Evolutionary conservation across 37 sponge, comb jelly and placozoan genomes (phyloP), one percentile per base, ranked within the genome.

Genomic region (Hexactinellida sp.): DNA sequence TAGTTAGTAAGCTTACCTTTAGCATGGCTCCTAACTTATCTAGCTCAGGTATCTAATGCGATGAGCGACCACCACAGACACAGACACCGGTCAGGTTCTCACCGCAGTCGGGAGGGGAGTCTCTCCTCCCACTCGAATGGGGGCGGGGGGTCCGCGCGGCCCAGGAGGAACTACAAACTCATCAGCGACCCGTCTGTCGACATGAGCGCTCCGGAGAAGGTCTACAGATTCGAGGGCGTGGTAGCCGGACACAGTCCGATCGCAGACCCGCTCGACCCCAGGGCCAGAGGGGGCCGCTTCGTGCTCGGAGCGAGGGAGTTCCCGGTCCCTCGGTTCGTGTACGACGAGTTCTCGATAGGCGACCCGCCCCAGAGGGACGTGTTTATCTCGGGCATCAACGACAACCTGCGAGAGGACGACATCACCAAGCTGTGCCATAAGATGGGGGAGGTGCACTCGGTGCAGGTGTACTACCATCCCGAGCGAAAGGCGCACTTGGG

Each of bases 281-380:
- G 76, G 13, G 21, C 76, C 3, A 63, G 76, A n/a, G 76, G 76
- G 13, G 76, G 76, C 3, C 76, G 76, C 3, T 63, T 63, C 34
- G 76, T 63, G 32, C 76, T 63, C 1, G 76, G 76, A 63, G 76
- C 76, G 3, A 63, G 13, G 13, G 76, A 63, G 30, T 63, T 63
- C 76, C 76, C 76, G 25, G 76, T 63, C 30, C 76, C 76, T n/a
- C 76, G 76, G 3, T 63, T 63, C 30, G 76, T 63, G 97, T 97
- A 90, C 87, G 97, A 97, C 85, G 90, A 90, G 86, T 92, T 89
- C 86, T 97, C 94, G 86, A 86, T 88, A 0, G 89, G 92, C 0
- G 84, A 85, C 1, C 90, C 94, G 0, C 95, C 95, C 36, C 87
- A 89, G 83, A 87, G 92, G 83, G 92, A 93, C 7, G 88, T 97